Percentiles rank a stretch among this genome's conserved stretches.
phyloP scores from a whole-genome alignment of 2,113 vertebrate species.

The Arizona elegans region DNA sequence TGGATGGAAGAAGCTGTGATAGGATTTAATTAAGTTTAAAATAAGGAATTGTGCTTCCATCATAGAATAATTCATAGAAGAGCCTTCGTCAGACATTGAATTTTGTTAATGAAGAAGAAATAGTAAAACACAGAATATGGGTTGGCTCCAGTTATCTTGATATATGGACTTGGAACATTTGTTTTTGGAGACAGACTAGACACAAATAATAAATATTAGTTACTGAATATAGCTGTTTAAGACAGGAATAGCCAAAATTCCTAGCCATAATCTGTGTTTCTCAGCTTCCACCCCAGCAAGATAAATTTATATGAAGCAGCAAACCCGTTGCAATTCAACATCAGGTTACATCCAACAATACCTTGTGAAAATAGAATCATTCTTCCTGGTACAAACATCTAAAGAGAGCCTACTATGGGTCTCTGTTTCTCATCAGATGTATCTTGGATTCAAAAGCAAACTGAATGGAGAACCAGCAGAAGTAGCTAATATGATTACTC shows the following conservation, averaged over 20 bases:
- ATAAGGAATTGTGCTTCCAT: not conserved
- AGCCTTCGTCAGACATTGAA: not conserved
- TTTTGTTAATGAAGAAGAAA: not conserved
- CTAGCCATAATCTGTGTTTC: not conserved
- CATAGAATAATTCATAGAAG: not conserved
- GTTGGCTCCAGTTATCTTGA: not conserved
- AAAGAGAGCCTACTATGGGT: not conserved
- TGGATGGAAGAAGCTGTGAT: not conserved
- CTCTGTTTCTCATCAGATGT: not conserved
- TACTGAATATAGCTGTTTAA: not conserved
- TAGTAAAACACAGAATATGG: not conserved
- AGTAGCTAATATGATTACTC: not conserved
- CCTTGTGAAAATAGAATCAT: not conserved
- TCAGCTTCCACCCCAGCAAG: not conserved
- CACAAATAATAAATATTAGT: not conserved
- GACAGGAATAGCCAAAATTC: not conserved
- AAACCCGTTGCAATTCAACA: not conserved
- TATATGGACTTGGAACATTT: not conserved
- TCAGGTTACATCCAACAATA: not conserved
- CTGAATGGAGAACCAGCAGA: not conserved
- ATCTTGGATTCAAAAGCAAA: not conserved
- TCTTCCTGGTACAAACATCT: not conserved
- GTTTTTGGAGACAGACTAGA: not conserved
- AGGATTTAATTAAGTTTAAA: not conserved
- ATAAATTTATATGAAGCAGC: not conserved